Conservation (phyloP, 2,888 invertebrate species). For the Sarcophaga rosellei region DNA sequence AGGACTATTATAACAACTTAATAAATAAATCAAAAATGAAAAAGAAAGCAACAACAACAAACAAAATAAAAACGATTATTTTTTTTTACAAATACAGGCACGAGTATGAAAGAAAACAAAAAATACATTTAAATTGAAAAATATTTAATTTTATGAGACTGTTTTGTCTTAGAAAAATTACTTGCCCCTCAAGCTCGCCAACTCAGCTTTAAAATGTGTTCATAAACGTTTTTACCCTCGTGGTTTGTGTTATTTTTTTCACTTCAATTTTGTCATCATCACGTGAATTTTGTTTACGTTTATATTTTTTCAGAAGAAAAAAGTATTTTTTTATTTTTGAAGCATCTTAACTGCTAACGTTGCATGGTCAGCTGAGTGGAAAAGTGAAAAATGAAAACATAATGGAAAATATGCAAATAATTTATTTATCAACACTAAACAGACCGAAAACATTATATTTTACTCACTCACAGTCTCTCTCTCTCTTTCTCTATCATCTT, state of each 20-base stretch:
- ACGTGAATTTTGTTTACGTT: neutral
- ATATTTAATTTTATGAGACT: slow-evolving; percentile 11
- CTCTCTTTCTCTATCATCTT: neutral
- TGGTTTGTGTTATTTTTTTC: neutral
- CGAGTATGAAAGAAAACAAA: slow-evolving; percentile 13
- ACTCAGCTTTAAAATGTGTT: slow-evolving; percentile 36
- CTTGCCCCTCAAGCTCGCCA: neutral
- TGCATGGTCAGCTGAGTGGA: slow-evolving; percentile 70
- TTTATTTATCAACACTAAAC: slow-evolving; percentile 72
- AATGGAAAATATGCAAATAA: slow-evolving; percentile 73
- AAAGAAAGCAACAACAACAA: too few relatives aligned
- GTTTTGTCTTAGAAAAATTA: slow-evolving; percentile 20
- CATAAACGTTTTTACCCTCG: slow-evolving; percentile 3
- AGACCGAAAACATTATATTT: slow-evolving; percentile 58
- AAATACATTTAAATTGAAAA: slow-evolving; percentile 43
- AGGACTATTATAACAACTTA: slow-evolving; percentile 33
- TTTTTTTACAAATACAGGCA: neutral
- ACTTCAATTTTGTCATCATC: slow-evolving; percentile 35
- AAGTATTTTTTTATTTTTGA: slow-evolving; percentile 1
- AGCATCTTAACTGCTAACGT: slow-evolving; percentile 37
- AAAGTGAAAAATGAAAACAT: slow-evolving; percentile 72
- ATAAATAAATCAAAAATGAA: slow-evolving; percentile 18
- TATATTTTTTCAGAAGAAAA: neutral
- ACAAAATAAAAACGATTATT: too few relatives aligned
- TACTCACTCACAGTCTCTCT: slow-evolving; percentile 12